phyloP scores from a whole-genome alignment of 2,888 invertebrate species.

The Diogma glabrata region DNA sequence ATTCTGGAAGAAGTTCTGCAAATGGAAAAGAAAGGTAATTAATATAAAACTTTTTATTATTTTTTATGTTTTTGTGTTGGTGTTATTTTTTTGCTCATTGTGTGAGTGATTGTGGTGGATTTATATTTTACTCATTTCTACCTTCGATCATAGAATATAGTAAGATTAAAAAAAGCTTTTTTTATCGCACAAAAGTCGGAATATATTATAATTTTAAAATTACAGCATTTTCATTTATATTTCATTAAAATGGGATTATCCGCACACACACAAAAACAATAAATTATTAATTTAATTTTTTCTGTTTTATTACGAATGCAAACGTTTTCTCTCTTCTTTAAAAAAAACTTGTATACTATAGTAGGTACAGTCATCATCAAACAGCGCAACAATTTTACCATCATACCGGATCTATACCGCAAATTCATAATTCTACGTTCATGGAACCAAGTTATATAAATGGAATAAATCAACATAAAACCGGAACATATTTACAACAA shows the following conservation, averaged over 20 bases:
- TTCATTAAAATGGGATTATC: too few species aligned
- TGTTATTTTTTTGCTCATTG: constrained; percentile 10
- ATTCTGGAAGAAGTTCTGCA: constrained; percentile 73
- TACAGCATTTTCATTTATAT: too few species aligned
- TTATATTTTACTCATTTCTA: too few species aligned
- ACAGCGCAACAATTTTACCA: constrained; percentile 7
- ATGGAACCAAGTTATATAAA: constrained; percentile 1
- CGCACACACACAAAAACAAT: too few species aligned
- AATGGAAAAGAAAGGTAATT: constrained; percentile 53
- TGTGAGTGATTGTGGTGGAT: constrained; percentile 11
- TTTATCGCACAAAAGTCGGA: too few species aligned
- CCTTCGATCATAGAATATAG: too few species aligned
- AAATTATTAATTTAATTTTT: too few species aligned
- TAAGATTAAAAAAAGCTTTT: too few species aligned
- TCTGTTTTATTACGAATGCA: too few species aligned
- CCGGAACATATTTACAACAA: constrained; percentile 9
- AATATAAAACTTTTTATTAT: constrained; percentile 12
- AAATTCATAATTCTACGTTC: constrained; percentile 7
- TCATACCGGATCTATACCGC: background rate
- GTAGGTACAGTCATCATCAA: constrained; percentile 6
- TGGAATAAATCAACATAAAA: constrained; percentile 4
- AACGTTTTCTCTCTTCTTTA: too few species aligned
- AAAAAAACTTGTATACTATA: too few species aligned
- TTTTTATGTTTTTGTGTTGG: constrained; percentile 1
- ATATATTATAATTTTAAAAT: too few species aligned